phyloP scores from a whole-genome alignment of 2,113 vertebrate species.

The Vidua macroura region DNA sequence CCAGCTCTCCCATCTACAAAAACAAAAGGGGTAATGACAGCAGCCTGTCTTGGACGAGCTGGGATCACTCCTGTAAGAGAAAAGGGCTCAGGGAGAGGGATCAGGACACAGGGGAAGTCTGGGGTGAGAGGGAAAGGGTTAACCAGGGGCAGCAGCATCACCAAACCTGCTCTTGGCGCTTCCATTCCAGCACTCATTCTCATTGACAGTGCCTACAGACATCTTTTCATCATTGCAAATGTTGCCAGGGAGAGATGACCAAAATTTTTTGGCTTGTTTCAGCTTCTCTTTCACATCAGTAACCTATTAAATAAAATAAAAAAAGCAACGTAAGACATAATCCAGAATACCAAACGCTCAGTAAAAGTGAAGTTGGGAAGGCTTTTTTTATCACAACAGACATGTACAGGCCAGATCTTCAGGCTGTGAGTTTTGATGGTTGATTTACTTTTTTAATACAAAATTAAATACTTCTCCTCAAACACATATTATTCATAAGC shows the following conservation, averaged over 20 bases:
- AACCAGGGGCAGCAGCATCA: not conserved
- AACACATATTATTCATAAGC: not conserved
- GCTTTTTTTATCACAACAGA: constrained; percentile 48
- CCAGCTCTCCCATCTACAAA: not conserved
- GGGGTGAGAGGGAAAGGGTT: not conserved
- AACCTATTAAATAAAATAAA: constrained; percentile 73
- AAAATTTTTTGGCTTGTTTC: constrained; percentile 95
- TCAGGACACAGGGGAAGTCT: accelerated
- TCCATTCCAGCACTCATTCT: constrained; percentile 88
- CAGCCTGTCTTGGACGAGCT: not conserved
- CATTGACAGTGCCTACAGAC: constrained; percentile 75
- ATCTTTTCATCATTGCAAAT: constrained; percentile 88
- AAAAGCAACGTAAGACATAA: not conserved
- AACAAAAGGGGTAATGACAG: not conserved
- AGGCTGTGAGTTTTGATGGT: constrained; percentile 39
- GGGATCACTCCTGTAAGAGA: not conserved
- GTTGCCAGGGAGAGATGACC: constrained; percentile 91
- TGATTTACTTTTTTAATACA: constrained; percentile 52
- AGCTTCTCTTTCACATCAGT: constrained; percentile 94
- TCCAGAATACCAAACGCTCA: not conserved
- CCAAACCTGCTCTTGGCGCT: constrained; percentile 92
- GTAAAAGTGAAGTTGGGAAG: constrained; percentile 18
- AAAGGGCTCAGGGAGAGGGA: not conserved
- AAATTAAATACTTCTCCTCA: constrained; percentile 42
- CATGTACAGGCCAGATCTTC: not conserved